A percentile compares a stretch with the other conserved stretches of the same genome.
Conservation (phyloP, 2,888 invertebrate genomes). For the Pocota personata region DNA sequence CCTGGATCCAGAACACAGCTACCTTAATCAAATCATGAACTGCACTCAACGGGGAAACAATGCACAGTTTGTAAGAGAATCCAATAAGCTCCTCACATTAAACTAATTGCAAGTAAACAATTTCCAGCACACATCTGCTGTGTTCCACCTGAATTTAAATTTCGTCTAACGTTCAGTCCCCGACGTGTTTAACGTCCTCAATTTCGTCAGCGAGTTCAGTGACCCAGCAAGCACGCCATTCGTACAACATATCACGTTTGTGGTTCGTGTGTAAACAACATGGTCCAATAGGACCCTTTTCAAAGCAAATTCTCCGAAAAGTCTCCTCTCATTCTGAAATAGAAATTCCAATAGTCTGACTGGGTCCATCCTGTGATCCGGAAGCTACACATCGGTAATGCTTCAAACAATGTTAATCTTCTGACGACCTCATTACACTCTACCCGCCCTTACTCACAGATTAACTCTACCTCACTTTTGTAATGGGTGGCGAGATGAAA, state of each 20-base stretch:
- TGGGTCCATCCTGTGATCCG: neutral
- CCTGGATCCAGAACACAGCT: constrained; percentile 17
- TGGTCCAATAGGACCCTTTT: constrained; percentile 42
- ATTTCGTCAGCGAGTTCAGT: constrained; percentile 48
- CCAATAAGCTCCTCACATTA: constrained; percentile 50
- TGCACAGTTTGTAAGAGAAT: constrained; percentile 25
- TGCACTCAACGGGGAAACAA: constrained; percentile 14
- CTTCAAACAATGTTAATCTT: constrained; percentile 63
- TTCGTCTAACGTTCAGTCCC: constrained; percentile 9
- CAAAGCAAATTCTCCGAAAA: constrained; percentile 34
- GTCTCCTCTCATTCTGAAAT: constrained; percentile 35
- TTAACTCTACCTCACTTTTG: constrained; percentile 48
- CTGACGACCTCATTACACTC: constrained; percentile 66
- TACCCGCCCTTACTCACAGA: constrained; percentile 12
- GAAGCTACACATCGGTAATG: constrained; percentile 7
- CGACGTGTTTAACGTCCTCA: constrained; percentile 33
- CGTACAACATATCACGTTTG: constrained; percentile 47
- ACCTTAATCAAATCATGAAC: constrained; percentile 34
- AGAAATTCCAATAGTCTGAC: constrained; percentile 53
- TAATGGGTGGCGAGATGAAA: constrained; percentile 23
- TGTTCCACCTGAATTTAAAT: constrained; percentile 11
- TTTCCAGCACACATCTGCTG: constrained; percentile 8
- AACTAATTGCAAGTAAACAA: constrained; percentile 65
- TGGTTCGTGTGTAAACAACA: constrained; percentile 55
- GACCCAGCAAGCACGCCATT: constrained; percentile 34